Evolutionary conservation across 2,888 invertebrate genomes (phyloP).

Genomic region (Protonemura montana): DNA sequence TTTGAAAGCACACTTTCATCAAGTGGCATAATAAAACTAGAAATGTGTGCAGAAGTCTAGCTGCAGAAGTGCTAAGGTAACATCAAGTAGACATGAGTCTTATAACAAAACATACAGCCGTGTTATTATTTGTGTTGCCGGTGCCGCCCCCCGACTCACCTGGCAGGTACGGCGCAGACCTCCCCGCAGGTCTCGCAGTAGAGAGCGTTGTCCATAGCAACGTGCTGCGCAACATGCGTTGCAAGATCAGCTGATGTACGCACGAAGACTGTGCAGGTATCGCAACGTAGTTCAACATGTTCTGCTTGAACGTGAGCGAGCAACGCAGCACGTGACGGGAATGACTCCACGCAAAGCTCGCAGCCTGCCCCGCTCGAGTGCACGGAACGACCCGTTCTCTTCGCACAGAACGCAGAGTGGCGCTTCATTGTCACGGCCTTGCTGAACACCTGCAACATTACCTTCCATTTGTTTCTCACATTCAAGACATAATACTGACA

Average conservation of each 20-base stretch:
- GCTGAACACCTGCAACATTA: conserved; percentile 68
- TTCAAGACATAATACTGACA: too few species aligned
- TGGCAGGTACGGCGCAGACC: conserved; percentile 26
- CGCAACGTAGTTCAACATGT: background rate
- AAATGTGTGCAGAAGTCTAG: too few species aligned
- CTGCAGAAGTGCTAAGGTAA: too few species aligned
- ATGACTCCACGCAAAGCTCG: conserved; percentile 53
- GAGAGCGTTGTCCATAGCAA: conserved; percentile 35
- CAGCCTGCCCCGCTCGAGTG: conserved; percentile 63
- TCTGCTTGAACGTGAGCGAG: conserved; percentile 31
- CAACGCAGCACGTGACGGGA: conserved; percentile 39
- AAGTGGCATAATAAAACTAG: too few species aligned
- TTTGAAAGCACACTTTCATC: too few species aligned
- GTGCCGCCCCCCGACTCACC: too few species aligned
- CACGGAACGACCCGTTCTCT: conserved; percentile 55
- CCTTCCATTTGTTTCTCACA: too few species aligned
- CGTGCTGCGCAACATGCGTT: conserved; percentile 44
- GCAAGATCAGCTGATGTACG: conserved; percentile 44
- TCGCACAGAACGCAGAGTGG: conserved; percentile 20
- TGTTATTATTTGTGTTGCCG: too few species aligned
- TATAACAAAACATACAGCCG: too few species aligned
- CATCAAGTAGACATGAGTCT: too few species aligned
- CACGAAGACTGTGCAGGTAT: background rate
- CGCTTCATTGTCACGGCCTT: conserved; percentile 48
- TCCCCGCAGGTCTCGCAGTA: conserved; percentile 48